Evolutionary conservation across 2,113 vertebrate genomes (phyloP), one percentile per base, ranked within the genome.

Genomic region (Microtus richardsoni): DNA sequence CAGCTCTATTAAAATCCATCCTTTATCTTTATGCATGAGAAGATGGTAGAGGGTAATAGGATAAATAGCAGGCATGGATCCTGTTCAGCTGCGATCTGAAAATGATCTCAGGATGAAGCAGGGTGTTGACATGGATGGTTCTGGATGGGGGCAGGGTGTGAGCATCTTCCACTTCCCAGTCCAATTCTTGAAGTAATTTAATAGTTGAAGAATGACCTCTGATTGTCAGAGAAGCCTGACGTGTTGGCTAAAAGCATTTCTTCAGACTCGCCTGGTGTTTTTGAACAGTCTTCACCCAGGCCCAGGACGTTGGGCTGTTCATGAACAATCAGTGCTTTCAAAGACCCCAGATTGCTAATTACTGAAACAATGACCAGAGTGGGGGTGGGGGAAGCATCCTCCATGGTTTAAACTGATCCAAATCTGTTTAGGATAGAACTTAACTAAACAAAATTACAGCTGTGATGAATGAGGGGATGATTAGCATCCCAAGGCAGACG

Each of bases 331-430:
- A 80, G 60, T 17, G 85, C 91, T 54, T 62, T 66, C 36, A 9
- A 68, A 84, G 92, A 91, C 83, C 22, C 71, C n/a, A 14, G 77
- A 73, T 80, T 89, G 88, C 92, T 71, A 49, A 84, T 70, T 96
- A 83, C 91, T n/a, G 1, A 80, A 71, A 88, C 41, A 66, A 49
- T 89, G 93, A 60, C n/a, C 60, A 58, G 19, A 58, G 19, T 58
- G 62, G 64, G 78, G 33, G 64, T 4, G 64, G 28, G 5, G 33
- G 33, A 36, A 16, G 5, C 41, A 79, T 66, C 49, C 47, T 89
- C 62, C 17, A 5, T 58, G 24, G 1, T 80, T 1, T 26, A 71
- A 60, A 33, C 33, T 70, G 52, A 74, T 74, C 16, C 1, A 71
- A 0, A 83, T 96, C 89, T 92, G 60, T 86, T 92, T 47, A 82